phyloP scores from a whole-genome alignment of 2,113 vertebrate species.

The Oenanthe melanoleuca region DNA sequence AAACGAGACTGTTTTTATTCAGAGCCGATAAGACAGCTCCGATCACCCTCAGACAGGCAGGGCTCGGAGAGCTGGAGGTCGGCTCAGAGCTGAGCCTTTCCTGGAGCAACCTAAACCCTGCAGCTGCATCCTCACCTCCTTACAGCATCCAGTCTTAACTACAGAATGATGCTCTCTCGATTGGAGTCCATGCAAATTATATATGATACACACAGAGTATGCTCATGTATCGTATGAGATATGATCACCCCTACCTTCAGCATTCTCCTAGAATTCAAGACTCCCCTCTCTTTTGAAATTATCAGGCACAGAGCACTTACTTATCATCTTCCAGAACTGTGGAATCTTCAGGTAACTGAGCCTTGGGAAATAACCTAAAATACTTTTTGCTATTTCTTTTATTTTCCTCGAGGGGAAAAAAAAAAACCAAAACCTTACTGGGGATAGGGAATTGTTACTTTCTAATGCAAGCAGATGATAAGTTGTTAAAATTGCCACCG shows the following conservation, averaged over 20 bases:
- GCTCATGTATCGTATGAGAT: rapidly evolving
- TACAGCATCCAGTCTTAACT: rapidly evolving
- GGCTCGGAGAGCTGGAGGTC: neutral
- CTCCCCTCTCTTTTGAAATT: neutral
- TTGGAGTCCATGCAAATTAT: neutral
- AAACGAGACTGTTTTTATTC: neutral
- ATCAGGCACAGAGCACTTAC: neutral
- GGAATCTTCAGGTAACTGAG: neutral
- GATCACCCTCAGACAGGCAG: rapidly evolving
- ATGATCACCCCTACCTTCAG: neutral
- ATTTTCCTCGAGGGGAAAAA: neutral
- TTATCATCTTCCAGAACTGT: neutral
- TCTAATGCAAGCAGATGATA: neutral
- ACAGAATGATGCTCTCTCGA: no score
- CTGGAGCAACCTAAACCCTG: neutral
- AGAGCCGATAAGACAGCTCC: neutral
- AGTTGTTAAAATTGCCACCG: neutral
- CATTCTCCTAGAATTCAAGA: neutral
- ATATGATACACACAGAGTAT: rapidly evolving
- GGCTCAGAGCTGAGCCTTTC: neutral
- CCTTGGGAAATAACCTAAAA: neutral
- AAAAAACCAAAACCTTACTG: neutral
- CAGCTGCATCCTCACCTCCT: neutral
- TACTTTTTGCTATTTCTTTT: neutral
- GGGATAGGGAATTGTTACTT: neutral